phyloP scores from a whole-genome alignment of 2,797 vertebrate genomes.

The Clarias pachynema region DNA sequence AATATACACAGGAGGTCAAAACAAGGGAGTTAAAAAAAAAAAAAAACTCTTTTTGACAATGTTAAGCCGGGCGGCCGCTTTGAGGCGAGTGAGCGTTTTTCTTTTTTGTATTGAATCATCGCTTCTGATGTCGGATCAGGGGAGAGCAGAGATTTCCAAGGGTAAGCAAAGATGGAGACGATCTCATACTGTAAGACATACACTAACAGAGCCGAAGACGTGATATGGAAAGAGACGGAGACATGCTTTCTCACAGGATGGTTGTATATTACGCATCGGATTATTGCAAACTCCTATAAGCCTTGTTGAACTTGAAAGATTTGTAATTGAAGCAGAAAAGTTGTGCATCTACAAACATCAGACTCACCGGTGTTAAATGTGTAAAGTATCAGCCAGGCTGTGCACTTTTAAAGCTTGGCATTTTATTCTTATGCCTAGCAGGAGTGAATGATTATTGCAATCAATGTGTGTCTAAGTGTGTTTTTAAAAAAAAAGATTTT shows the following conservation, averaged over 20 bases:
- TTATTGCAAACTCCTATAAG: slow-evolving; percentile 16
- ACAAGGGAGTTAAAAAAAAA: slow-evolving; percentile 73
- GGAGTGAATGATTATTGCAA: slow-evolving; percentile 28
- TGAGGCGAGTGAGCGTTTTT: slow-evolving; percentile 75
- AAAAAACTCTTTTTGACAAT: slow-evolving; percentile 81
- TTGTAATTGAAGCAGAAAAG: not conserved
- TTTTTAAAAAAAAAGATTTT: not conserved
- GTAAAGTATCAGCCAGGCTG: not conserved
- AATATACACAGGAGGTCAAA: slow-evolving; percentile 86
- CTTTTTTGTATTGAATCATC: slow-evolving; percentile 64
- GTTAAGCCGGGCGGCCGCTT: slow-evolving; percentile 83
- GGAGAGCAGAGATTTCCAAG: slow-evolving; percentile 78
- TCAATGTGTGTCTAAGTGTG: not conserved
- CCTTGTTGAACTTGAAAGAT: slow-evolving; percentile 9
- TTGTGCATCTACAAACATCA: not conserved
- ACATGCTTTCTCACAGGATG: slow-evolving; percentile 42
- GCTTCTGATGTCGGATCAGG: slow-evolving; percentile 85
- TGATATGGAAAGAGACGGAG: slow-evolving; percentile 60
- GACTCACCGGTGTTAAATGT: not conserved
- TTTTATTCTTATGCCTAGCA: not conserved
- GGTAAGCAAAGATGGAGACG: slow-evolving; percentile 82
- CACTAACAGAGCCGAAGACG: slow-evolving; percentile 57
- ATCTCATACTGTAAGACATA: slow-evolving; percentile 74
- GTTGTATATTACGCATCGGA: not conserved
- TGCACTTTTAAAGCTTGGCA: not conserved